These are phyloP conservation scores for Steinernema hermaphroditum DNA, from an alignment of 2,888 invertebrate genomes.

Conservation along the genomic window DNA sequence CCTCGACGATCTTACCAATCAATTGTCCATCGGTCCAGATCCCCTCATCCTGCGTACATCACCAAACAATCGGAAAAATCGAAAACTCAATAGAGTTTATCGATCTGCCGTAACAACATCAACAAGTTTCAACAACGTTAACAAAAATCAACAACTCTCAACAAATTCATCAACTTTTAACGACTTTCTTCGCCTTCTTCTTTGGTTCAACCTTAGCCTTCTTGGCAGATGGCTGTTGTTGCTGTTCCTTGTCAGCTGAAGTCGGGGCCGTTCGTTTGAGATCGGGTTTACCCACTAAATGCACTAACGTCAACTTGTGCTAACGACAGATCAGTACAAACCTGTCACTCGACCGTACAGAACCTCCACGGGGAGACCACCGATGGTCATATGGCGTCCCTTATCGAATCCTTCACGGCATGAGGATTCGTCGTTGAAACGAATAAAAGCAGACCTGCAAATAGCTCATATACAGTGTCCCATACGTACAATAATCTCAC, in stretches of 20 bases:
- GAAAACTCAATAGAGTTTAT: too few relatives aligned
- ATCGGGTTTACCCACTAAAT: not conserved
- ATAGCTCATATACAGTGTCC: not conserved
- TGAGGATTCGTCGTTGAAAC: not conserved
- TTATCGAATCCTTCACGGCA: conserved; percentile 28
- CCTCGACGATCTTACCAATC: too few relatives aligned
- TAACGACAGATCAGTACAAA: too few relatives aligned
- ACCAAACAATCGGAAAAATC: too few relatives aligned
- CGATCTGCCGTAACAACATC: not conserved
- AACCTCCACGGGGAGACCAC: conserved; percentile 4
- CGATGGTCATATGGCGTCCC: conserved; percentile 25
- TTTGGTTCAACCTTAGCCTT: not conserved
- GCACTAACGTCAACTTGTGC: too few relatives aligned
- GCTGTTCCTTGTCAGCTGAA: not conserved
- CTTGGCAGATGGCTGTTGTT: conserved; percentile 13
- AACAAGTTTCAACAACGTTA: not conserved
- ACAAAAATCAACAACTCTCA: not conserved
- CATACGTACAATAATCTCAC: not conserved
- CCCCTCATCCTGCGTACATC: too few relatives aligned
- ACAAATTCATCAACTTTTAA: not conserved
- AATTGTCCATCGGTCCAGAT: too few relatives aligned
- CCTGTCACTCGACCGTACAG: not conserved
- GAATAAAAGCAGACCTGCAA: not conserved
- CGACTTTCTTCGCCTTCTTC: not conserved
- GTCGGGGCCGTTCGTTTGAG: conserved; percentile 1